These are phyloP conservation scores for Sycophila texana DNA, from an alignment of 2,888 invertebrate species.

Conservation along the genomic window DNA sequence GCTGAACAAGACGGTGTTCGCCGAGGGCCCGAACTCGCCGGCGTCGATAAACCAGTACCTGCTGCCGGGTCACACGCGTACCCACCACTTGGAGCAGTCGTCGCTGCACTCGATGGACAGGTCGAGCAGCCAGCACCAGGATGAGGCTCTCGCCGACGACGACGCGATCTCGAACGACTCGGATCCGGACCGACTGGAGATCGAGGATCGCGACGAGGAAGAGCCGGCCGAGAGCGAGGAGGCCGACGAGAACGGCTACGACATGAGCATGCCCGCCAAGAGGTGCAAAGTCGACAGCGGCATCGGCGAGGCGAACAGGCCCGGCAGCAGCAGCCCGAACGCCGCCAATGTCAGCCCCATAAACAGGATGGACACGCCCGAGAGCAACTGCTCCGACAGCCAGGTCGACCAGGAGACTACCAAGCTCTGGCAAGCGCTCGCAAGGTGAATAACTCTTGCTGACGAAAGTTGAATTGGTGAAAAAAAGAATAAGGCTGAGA, in stretches of 20 bases:
- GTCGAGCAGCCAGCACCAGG: conserved; percentile 61
- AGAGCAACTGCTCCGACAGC: conserved; percentile 73
- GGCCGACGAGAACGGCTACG: conserved; percentile 60
- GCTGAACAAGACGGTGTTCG: conserved; percentile 71
- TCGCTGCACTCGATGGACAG: conserved; percentile 67
- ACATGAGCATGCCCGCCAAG: conserved; percentile 32
- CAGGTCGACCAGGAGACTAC: conserved; percentile 72
- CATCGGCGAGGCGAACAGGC: neutral
- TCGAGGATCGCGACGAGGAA: conserved; percentile 77
- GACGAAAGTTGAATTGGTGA: too few relatives aligned
- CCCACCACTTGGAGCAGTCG: neutral
- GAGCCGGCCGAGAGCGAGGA: conserved; percentile 71
- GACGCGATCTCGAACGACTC: conserved; percentile 84
- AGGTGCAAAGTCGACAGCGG: conserved; percentile 21
- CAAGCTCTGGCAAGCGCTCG: conserved; percentile 67
- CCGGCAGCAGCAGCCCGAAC: conserved; percentile 14
- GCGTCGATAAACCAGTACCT: conserved; percentile 73
- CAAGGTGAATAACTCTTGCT: conserved; percentile 54
- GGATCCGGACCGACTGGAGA: conserved; percentile 85
- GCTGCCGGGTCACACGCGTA: conserved; percentile 61
- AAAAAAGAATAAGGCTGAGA: too few relatives aligned
- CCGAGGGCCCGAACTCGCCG: conserved; percentile 71
- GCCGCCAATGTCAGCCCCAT: conserved; percentile 67
- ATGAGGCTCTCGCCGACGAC: conserved; percentile 47
- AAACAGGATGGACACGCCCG: conserved; percentile 74